phyloP scores from a whole-genome alignment of 2,113 vertebrate species.

The Carassius carassius region DNA sequence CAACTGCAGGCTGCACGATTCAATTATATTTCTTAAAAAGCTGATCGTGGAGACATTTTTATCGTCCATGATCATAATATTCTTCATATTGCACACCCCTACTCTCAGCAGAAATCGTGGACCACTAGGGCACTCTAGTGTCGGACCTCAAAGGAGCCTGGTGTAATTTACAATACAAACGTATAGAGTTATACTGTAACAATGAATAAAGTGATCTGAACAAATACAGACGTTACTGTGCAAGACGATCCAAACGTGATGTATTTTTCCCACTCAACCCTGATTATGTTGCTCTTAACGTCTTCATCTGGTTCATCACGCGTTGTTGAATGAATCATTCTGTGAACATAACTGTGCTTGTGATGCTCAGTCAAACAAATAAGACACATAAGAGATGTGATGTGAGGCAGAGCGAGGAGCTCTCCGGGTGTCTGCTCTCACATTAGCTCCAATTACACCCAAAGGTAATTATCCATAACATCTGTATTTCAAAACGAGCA shows the following conservation, averaged over 20 bases:
- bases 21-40: too few species aligned
- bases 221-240: neutral
- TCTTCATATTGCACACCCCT: too few species aligned
- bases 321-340: neutral
- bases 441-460: constrained; percentile 26
- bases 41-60: too few species aligned
- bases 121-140: too few species aligned
- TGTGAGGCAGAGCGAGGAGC: constrained; percentile 3
- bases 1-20: too few species aligned
- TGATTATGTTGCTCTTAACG: neutral
- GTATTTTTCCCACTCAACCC: neutral
- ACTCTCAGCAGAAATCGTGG: too few species aligned
- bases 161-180: too few species aligned
- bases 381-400: neutral
- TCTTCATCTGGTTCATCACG: constrained; percentile 13
- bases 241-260: neutral
- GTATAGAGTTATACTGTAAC: too few species aligned
- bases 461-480: constrained; percentile 44
- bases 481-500: constrained; percentile 36
- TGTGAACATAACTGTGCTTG: constrained; percentile 36
- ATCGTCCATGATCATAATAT: too few species aligned
- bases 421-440: constrained; percentile 11
- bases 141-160: too few species aligned
- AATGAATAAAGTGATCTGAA: too few species aligned
- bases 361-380: constrained; percentile 6